Base-by-base conservation (phyloP, 2,888 invertebrate genomes). In the Apamea sordens region DNA sequence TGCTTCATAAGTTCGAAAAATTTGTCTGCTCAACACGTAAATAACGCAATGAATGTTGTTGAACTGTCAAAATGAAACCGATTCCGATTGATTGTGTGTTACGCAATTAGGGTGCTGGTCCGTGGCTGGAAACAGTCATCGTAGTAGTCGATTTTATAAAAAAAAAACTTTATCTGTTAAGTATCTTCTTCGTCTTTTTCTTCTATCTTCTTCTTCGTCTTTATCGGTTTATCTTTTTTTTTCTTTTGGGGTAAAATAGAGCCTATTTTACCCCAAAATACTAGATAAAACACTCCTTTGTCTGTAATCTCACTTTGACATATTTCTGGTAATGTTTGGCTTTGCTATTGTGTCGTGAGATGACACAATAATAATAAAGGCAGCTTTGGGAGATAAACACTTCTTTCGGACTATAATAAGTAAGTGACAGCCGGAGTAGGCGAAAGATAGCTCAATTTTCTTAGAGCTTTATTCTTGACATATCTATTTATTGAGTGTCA, bases 351-450 rank as follows among this genome's bases (percentile, higher is more conserved):
- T 79, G 64, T 74, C 70, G 64, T 64, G 79, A 61, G 65, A 61
- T 18, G 2, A 56, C 64, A 70, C 53, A 74, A 83, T 71, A 70
- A 67, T 56, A 74, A 74, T 79, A 84, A 84, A 79, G 21, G n/a
- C 65, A 50, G 74, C 61, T 83, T 79, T 75, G 61, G 32, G 70
- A 79, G 69, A 75, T 70, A 67, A 83, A 71, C 41, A 50, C 70
- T 70, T 75, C 47, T 83, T 67, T 47, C 36, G 41, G 61, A 36
- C 59, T 56, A 15, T 74, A 32, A 21, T 15, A 64, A 47, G 70
- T 56, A 64, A 56, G 70, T 56, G 32, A 24, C 1, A 1, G 41
- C 28, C 36, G 36, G 5, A 13, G 13, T 21, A 18, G 13, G 13
- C 36, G n/a, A 21, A 67, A 50, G 15, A 70, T 70, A 36, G 59